phyloP scores from a whole-genome alignment of 2,113 vertebrate species.

The Aegotheles bennettii region DNA sequence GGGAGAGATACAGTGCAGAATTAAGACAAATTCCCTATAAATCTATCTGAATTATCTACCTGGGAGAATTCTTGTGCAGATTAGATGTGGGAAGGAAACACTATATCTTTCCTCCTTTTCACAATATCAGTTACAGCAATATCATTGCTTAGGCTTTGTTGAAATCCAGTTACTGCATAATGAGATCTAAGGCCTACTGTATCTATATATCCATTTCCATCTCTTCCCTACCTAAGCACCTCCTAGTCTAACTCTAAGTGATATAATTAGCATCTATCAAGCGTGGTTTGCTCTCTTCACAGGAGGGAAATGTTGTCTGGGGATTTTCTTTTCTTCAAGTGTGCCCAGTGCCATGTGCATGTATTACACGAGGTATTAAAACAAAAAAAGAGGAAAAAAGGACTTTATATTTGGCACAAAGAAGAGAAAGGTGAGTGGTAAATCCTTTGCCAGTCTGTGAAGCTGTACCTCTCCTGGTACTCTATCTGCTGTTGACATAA shows the following conservation, averaged over 20 bases:
- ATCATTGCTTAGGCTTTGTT: not conserved
- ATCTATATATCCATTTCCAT: not conserved
- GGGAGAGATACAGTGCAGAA: not conserved
- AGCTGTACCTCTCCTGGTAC: not conserved
- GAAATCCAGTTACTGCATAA: not conserved
- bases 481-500: not conserved
- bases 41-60: not conserved
- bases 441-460: not conserved
- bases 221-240: not conserved
- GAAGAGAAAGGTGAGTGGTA: not conserved
- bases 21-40: not conserved
- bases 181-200: not conserved
- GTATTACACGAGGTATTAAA: not conserved
- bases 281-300: not conserved
- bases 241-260: not conserved
- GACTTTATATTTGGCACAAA: not conserved
- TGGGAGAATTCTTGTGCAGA: not conserved
- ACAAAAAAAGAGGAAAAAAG: not conserved
- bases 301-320: not conserved
- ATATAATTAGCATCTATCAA: not conserved
- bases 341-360: not conserved
- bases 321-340: not conserved
- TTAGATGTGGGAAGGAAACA: not conserved
- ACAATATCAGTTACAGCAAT: not conserved
- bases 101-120: not conserved